Percentiles rank a stretch among this genome's conserved stretches.
These are phyloP conservation scores for Plagodis pulveraria DNA, from an alignment of 2,888 invertebrate genomes.

Conservation along the genomic window DNA sequence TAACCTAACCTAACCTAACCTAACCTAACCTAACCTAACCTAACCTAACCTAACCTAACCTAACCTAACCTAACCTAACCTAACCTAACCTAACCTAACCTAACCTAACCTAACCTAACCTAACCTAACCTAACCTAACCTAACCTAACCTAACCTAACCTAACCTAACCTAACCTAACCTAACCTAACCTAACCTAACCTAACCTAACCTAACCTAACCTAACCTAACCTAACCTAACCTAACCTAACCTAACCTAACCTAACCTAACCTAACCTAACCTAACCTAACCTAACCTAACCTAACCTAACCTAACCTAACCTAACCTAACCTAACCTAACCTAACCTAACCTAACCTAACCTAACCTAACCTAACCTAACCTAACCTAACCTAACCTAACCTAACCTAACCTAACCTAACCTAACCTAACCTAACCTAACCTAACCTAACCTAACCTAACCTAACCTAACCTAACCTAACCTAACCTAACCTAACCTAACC, in stretches of 20 bases:
- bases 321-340: constrained; percentile 38
- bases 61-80: too few relatives aligned
- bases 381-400: constrained; percentile 38
- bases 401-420: constrained; percentile 37
- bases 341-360: constrained; percentile 41
- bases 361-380: constrained; percentile 38
- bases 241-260: constrained; percentile 31
- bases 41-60: constrained; percentile 29
- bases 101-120: constrained; percentile 26
- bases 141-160: too few relatives aligned
- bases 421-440: constrained; percentile 35
- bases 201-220: too few relatives aligned
- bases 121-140: constrained; percentile 30
- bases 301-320: constrained; percentile 38
- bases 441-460: constrained; percentile 36
- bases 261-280: constrained; percentile 30
- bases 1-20: too few relatives aligned
- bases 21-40: constrained; percentile 27
- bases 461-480: constrained; percentile 34
- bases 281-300: constrained; percentile 36
- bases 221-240: constrained; percentile 24
- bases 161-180: constrained; percentile 25
- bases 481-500: constrained; percentile 38
- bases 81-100: constrained; percentile 27
- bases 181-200: constrained; percentile 20